Conservation (phyloP, 2,888 invertebrate genomes). For the Tuberolachnus salignus region DNA sequence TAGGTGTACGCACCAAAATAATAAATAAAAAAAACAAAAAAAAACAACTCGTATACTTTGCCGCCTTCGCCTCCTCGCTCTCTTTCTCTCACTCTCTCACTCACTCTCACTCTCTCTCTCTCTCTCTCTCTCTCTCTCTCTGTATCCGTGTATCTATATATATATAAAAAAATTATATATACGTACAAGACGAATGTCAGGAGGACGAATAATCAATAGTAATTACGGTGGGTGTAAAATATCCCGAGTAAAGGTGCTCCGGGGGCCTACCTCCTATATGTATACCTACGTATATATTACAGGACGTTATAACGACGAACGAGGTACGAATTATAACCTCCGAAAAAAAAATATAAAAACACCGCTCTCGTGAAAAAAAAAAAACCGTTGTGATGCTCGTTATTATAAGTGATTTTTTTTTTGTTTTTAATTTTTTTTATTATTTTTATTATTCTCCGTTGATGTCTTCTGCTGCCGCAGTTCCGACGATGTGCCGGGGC, state of each 20-base stretch:
- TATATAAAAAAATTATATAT: too few species aligned
- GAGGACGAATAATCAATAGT: conserved; percentile 51
- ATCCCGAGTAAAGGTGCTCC: conserved; percentile 29
- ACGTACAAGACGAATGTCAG: conserved; percentile 32
- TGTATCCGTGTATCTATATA: too few species aligned
- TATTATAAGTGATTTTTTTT: conserved; percentile 39
- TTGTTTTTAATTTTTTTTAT: neutral
- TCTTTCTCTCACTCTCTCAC: neutral
- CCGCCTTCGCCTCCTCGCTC: neutral
- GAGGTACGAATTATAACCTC: conserved; percentile 35
- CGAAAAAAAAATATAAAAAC: conserved; percentile 9
- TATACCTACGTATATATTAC: too few species aligned
- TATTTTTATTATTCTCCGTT: neutral
- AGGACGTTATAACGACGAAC: neutral
- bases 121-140: too few species aligned
- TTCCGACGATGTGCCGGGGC: neutral
- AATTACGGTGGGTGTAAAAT: conserved; percentile 56
- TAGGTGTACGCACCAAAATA: neutral
- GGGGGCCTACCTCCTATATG: neutral
- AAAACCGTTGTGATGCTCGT: conserved; percentile 19
- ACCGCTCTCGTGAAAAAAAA: conserved; percentile 10
- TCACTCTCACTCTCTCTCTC: too few species aligned
- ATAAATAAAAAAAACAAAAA: neutral
- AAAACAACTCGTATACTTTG: conserved; percentile 9
- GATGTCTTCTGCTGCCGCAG: neutral